Conservation (phyloP, 2,888 invertebrate species). For the Scotopteryx bipunctaria region DNA sequence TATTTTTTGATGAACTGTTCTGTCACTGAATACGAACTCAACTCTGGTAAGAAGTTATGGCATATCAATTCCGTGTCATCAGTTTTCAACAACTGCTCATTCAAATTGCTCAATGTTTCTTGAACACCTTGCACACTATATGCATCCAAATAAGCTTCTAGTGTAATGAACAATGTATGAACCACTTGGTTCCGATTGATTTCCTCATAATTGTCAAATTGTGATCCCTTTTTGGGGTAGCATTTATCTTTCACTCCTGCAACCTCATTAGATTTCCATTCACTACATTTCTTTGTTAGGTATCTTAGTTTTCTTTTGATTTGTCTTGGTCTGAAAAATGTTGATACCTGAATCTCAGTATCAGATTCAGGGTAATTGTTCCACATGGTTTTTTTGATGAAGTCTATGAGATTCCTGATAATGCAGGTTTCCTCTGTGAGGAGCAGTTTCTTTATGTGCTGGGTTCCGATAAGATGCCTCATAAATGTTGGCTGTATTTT, state of each 20-base stretch:
- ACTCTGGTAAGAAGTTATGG: conserved; percentile 35
- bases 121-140: conserved; percentile 60
- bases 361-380: conserved; percentile 42
- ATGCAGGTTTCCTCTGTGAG: conserved; percentile 52
- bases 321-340: conserved; percentile 42
- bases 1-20: conserved; percentile 64
- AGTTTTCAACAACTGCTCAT: conserved; percentile 46
- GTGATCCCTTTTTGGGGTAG: conserved; percentile 49
- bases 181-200: conserved; percentile 50
- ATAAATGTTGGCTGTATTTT: conserved; percentile 66
- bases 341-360: conserved; percentile 40
- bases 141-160: conserved; percentile 66
- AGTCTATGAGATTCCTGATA: conserved; percentile 52
- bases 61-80: conserved; percentile 21
- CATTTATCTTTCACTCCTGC: conserved; percentile 21
- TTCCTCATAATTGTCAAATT: conserved; percentile 15
- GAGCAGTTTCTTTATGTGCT: conserved; percentile 53
- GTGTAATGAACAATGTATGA: conserved; percentile 56
- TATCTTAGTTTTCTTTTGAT: conserved; percentile 44
- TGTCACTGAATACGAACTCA: conserved; percentile 54
- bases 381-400: conserved; percentile 55
- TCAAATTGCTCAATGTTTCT: conserved; percentile 57
- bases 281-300: conserved; percentile 47
- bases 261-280: conserved; percentile 15
- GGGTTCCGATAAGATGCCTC: conserved; percentile 56